Conservation (phyloP, 2,113 vertebrate species). For the Eolophus roseicapilla region DNA sequence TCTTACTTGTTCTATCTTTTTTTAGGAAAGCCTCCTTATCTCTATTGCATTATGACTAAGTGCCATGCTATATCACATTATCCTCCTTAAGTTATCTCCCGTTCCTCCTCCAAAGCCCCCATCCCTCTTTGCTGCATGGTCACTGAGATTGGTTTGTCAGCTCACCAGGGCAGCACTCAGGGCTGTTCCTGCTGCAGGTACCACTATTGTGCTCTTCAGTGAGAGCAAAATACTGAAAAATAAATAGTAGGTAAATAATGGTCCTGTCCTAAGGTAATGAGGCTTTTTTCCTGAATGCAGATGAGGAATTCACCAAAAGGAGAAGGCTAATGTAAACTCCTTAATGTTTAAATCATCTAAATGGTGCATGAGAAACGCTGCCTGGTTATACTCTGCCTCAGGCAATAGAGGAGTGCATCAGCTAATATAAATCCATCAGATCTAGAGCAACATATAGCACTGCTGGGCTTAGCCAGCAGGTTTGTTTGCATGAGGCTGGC, state of each 20-base stretch:
- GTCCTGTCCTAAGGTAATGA: background rate
- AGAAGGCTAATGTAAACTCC: background rate
- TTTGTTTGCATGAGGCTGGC: background rate
- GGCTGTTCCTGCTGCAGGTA: background rate
- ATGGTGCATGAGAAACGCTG: background rate
- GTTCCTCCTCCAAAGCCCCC: background rate
- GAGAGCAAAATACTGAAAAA: background rate
- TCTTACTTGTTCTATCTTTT: background rate
- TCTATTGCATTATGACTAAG: background rate
- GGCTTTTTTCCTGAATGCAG: background rate
- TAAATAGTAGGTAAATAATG: background rate
- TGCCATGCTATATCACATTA: background rate
- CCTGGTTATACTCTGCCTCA: background rate
- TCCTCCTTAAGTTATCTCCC: background rate
- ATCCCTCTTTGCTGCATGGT: background rate
- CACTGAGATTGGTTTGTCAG: background rate
- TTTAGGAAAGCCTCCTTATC: background rate
- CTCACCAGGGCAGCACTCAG: background rate
- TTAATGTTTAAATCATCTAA: conserved; percentile 24
- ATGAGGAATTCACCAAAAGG: background rate
- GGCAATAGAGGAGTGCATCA: background rate
- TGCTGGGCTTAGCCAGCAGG: background rate
- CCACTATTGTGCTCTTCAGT: background rate
- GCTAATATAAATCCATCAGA: background rate
- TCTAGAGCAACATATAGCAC: background rate